phyloP scores from a whole-genome alignment of 2,888 invertebrate species.

The Agonum fuliginosum region DNA sequence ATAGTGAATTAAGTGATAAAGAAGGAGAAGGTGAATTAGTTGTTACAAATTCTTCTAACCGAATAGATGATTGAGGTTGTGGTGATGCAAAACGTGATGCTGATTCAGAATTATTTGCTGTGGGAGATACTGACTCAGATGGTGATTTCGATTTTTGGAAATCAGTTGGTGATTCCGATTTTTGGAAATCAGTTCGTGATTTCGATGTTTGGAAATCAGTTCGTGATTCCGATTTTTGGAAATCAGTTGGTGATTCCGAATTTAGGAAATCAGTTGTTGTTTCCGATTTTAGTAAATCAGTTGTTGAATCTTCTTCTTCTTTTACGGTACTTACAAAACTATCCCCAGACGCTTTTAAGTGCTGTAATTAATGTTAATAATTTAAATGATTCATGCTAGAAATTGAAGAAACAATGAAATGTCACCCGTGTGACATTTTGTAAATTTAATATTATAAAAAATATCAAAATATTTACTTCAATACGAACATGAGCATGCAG shows the following conservation, averaged over 20 bases:
- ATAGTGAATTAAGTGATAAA: conserved; percentile 39
- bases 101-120: too few relatives aligned
- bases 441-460: conserved; percentile 9
- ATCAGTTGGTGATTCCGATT: too few relatives aligned
- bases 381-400: background rate
- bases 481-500: background rate
- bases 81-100: too few relatives aligned
- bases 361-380: conserved; percentile 63
- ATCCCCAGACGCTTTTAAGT: conserved; percentile 60
- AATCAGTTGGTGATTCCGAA: too few relatives aligned
- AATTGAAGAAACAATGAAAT: background rate
- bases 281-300: too few relatives aligned
- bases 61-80: too few relatives aligned
- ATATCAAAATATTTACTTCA: conserved; percentile 34
- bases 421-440: conserved; percentile 21
- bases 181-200: too few relatives aligned
- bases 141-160: too few relatives aligned
- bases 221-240: too few relatives aligned
- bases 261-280: too few relatives aligned
- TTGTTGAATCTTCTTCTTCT: background rate
- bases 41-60: too few relatives aligned
- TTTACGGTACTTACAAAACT: conserved; percentile 54
- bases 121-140: background rate
- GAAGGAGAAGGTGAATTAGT: background rate
- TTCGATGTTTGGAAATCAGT: too few relatives aligned